Base-by-base conservation (phyloP, 2,113 vertebrate genomes). In the Nycticebus coucang region DNA sequence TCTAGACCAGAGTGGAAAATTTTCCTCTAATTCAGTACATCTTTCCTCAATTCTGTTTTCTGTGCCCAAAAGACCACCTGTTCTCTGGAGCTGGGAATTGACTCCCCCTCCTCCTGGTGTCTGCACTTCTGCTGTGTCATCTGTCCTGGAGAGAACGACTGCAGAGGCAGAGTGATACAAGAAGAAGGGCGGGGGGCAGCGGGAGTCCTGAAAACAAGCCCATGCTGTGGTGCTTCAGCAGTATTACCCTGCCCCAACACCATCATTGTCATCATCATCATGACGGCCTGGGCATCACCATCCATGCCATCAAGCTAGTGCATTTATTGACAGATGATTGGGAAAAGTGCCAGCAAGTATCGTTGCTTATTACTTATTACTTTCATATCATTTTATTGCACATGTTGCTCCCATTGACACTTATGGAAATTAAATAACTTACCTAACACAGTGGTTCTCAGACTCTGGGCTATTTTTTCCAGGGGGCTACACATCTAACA, bases 171-270 rank as follows among this genome's bases (percentile, higher is more conserved):
- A 62, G 24, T 74, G 83, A 24, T 50, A 35, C 12, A 72, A 75
- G 35, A 41, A 9, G 60, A 83, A 19, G 33, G 33, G 22, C 18
- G 15, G 7, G 35, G 60, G 66, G 13, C 41, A 17, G 64, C 9
- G 18, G 62, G 15, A 50, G 41, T 30, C 10, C 22, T 69, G n/a
- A 88, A 37, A 35, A 75, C 5, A 15, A 35, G 72, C n/a, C 9
- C 4, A 7, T 9, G 5, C 5, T 41, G 13, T 59, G 41, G 50
- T 30, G 17, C 62, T 60, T 41, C 69, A n/a, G 2, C 22, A 64
- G 0, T 15, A 1, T 11, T 12, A 0, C 5, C 7, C 26, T 68
- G 35, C 4, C 45, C 5, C 55, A 71, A 17, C 8, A 7, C 17
- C 28, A 8, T 59, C 82, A 28, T 5, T 11, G 45, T 69, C 68